These are phyloP conservation scores for Miichthys miiuy DNA, from an alignment of 2,797 vertebrate genomes.

Conservation along the genomic window DNA sequence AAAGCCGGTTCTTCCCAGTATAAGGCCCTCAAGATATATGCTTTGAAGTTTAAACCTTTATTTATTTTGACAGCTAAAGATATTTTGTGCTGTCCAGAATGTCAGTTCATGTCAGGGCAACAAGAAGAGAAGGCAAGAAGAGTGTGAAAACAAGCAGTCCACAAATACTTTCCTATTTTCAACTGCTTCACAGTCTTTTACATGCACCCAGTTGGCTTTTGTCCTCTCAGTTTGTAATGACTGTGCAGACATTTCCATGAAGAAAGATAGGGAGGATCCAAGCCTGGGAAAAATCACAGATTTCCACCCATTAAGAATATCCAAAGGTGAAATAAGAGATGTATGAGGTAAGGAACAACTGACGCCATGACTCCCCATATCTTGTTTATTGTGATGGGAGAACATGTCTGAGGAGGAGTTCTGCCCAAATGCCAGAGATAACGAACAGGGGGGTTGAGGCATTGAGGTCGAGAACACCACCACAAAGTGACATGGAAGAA, in stretches of 20 bases:
- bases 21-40: conserved; percentile 15
- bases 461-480: conserved; percentile 37
- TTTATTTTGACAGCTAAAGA: conserved; percentile 61
- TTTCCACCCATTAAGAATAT: conserved; percentile 41
- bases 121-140: conserved; percentile 13
- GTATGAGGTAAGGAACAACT: conserved; percentile 40
- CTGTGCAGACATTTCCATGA: conserved; percentile 39
- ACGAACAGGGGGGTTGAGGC: conserved; percentile 11
- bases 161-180: conserved; percentile 31
- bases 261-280: conserved; percentile 37
- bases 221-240: conserved; percentile 48
- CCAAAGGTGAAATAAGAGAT: conserved; percentile 47
- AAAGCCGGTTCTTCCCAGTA: conserved; percentile 24
- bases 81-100: conserved; percentile 32
- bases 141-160: conserved; percentile 51
- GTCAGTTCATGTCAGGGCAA: conserved; percentile 39
- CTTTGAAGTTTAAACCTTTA: conserved; percentile 56
- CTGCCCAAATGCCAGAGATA: conserved; percentile 52
- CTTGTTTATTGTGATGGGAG: conserved; percentile 35
- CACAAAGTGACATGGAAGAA: conserved; percentile 16
- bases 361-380: conserved; percentile 26
- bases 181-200: conserved; percentile 36
- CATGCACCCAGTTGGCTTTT: conserved; percentile 23
- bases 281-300: conserved; percentile 46
- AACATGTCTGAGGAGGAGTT: conserved; percentile 38